A percentile compares a stretch with the other conserved stretches of the same genome.
phyloP scores from a whole-genome alignment of 2,113 vertebrate species.

The Psammodynastes pulverulentus region DNA sequence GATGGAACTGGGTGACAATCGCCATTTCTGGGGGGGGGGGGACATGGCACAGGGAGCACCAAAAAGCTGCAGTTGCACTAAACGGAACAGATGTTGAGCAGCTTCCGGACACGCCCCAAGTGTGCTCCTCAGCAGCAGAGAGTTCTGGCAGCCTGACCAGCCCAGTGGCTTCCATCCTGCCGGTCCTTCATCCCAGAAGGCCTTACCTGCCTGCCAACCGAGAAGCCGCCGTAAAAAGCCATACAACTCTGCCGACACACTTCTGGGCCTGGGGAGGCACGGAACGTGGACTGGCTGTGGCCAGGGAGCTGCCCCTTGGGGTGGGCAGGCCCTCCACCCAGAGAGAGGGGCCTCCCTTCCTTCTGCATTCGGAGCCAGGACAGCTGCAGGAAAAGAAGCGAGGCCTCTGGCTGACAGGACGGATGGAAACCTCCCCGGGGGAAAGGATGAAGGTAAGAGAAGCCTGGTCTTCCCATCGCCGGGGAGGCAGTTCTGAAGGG shows the following conservation, averaged over 20 bases:
- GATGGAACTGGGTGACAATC: neutral
- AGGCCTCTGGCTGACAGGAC: conserved; percentile 1
- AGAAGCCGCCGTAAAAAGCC: neutral
- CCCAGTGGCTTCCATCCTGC: neutral
- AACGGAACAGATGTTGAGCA: neutral
- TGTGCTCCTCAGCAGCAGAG: neutral
- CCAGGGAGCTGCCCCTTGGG: neutral
- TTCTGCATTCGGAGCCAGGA: neutral
- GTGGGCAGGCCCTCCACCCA: neutral
- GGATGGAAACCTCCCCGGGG: conserved; percentile 52
- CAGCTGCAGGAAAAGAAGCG: neutral
- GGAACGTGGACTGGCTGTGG: neutral
- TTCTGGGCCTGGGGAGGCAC: too few species aligned
- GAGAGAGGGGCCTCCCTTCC: neutral
- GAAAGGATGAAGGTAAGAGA: conserved; percentile 64
- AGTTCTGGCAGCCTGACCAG: neutral
- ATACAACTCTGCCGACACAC: too few species aligned
- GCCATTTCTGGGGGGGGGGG: too few species aligned
- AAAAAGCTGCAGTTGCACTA: neutral
- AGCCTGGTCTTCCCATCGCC: conserved; percentile 55
- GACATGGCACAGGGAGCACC: neutral
- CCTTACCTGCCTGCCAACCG: neutral
- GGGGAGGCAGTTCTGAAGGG: conserved; percentile 52
- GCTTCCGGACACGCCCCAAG: neutral
- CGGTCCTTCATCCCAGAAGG: neutral